Evolutionary conservation across 2,797 vertebrate species (phyloP).

Genomic region (Sebastes umbrosus): DNA sequence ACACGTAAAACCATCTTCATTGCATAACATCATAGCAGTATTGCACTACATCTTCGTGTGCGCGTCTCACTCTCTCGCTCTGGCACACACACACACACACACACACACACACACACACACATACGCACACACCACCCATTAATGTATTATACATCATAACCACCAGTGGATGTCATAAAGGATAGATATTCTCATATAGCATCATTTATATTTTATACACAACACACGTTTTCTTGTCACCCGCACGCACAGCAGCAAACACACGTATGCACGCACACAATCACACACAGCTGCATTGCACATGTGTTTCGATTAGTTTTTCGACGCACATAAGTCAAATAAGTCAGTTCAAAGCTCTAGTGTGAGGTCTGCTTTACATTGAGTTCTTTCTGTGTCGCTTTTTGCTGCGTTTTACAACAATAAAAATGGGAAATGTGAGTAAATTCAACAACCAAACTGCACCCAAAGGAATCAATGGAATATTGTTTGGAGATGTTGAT

Average conservation of each 20-base stretch:
- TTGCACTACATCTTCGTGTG: conserved; percentile 73
- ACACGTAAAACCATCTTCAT: conserved; percentile 69
- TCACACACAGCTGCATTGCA: conserved; percentile 71
- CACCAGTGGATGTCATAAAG: conserved; percentile 63
- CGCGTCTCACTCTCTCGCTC: conserved; percentile 61
- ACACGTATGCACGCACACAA: conserved; percentile 30
- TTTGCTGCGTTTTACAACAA: conserved; percentile 61
- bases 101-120: conserved; percentile 46
- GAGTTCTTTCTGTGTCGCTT: conserved; percentile 41
- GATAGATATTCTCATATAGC: conserved; percentile 63
- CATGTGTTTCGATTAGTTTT: conserved; percentile 51
- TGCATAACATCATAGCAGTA: conserved; percentile 81
- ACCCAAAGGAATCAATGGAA: conserved; percentile 69
- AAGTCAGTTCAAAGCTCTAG: conserved; percentile 51
- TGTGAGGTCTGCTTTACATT: conserved; percentile 63
- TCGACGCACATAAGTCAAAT: conserved; percentile 34
- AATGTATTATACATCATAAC: conserved; percentile 65
- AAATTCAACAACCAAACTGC: conserved; percentile 72
- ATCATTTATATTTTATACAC: conserved; percentile 62
- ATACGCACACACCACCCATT: conserved; percentile 43
- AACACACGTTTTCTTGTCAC: conserved; percentile 22
- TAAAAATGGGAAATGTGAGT: conserved; percentile 66
- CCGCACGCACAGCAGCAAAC: conserved; percentile 35
- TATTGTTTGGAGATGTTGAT: conserved; percentile 73
- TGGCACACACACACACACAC: conserved; percentile 56